These are phyloP conservation scores for Pelvicachromis taeniatus DNA, from an alignment of 2,113 vertebrate species.

Conservation along the genomic window DNA sequence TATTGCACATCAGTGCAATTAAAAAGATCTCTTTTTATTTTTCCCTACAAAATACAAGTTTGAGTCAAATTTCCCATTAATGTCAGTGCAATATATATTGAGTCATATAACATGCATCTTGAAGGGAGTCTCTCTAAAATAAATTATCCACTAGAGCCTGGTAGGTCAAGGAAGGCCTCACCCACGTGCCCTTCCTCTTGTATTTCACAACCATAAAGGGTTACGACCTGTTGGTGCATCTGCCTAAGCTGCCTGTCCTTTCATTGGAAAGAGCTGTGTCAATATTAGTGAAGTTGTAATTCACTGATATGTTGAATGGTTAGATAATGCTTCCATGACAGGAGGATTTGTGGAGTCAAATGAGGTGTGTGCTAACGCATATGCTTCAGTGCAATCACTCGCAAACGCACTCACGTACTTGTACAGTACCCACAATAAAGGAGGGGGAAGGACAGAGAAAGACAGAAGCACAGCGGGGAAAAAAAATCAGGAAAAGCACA, in stretches of 20 bases:
- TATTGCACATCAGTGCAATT: neutral
- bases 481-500: neutral
- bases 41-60: neutral
- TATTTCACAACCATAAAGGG: slow-evolving; percentile 35
- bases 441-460: neutral
- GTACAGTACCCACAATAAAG: neutral
- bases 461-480: neutral
- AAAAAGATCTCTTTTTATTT: neutral
- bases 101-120: neutral
- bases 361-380: slow-evolving; percentile 10
- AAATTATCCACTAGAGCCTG: neutral
- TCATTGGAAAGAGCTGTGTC: slow-evolving; percentile 39
- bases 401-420: neutral
- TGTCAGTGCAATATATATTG: neutral
- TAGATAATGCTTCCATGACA: slow-evolving; percentile 24
- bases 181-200: neutral
- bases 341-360: slow-evolving; percentile 16
- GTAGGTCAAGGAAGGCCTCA: neutral
- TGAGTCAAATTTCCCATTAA: neutral
- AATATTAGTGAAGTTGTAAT: slow-evolving; percentile 56
- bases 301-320: slow-evolving; percentile 28
- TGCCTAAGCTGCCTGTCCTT: neutral
- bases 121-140: neutral
- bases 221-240: slow-evolving; percentile 31
- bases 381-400: slow-evolving; percentile 1